These are phyloP conservation scores for Enhydra lutris DNA, from an alignment of 2,113 vertebrate species.

Conservation along the genomic window DNA sequence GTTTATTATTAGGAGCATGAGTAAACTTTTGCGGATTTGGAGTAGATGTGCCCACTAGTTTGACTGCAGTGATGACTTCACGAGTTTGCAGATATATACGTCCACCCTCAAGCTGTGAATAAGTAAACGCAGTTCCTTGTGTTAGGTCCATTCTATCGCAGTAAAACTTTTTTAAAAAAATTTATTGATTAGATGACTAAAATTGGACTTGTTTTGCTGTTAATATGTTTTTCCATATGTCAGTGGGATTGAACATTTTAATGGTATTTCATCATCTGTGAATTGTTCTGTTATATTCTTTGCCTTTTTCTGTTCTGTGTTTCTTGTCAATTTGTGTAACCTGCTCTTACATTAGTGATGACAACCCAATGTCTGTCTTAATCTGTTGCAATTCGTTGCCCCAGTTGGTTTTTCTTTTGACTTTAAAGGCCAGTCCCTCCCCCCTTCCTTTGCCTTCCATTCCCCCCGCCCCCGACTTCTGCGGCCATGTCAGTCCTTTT, in stretches of 20 bases:
- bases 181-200: not conserved
- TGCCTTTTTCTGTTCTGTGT: not conserved
- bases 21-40: not conserved
- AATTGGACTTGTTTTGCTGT: not conserved
- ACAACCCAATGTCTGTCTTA: not conserved
- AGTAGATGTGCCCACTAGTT: not conserved
- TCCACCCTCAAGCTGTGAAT: not conserved
- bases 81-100: not conserved
- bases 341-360: not conserved
- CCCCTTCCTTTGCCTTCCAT: fast-evolving
- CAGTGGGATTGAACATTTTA: not conserved
- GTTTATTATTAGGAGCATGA: not conserved
- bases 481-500: not conserved
- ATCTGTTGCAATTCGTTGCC: not conserved
- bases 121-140: not conserved
- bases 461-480: not conserved
- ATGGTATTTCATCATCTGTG: not conserved
- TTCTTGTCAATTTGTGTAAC: not conserved
- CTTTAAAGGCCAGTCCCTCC: not conserved
- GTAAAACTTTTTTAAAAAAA: not conserved
- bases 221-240: not conserved
- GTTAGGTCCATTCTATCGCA: not conserved
- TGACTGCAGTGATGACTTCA: not conserved
- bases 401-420: not conserved
- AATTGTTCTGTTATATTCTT: not conserved